These are phyloP conservation scores for Lepidocyrtoides sp. DNA, from an alignment of 2,888 invertebrate species.

Conservation along the genomic window DNA sequence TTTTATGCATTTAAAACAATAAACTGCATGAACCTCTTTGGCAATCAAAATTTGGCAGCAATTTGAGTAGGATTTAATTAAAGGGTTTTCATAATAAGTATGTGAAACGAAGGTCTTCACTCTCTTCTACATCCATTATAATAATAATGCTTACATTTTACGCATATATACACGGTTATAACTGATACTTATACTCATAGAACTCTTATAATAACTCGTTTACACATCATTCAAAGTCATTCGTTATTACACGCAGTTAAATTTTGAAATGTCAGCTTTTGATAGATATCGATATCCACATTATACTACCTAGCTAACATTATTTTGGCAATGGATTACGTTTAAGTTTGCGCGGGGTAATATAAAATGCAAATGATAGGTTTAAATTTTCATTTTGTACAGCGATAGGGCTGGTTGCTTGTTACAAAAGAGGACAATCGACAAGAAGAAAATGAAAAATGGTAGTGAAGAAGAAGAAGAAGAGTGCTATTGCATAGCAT, in stretches of 20 bases:
- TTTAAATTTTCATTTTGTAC: slow-evolving; percentile 13
- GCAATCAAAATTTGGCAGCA: background rate
- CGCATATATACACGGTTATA: background rate
- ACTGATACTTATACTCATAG: no score
- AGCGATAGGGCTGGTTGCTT: slow-evolving; percentile 10
- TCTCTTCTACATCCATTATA: background rate
- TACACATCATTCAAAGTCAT: background rate
- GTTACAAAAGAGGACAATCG: background rate
- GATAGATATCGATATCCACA: no score
- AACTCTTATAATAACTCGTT: background rate
- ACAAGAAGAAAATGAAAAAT: background rate
- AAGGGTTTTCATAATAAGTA: background rate
- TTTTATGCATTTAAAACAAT: no score
- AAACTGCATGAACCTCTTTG: background rate
- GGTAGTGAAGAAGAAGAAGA: background rate
- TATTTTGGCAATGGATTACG: background rate
- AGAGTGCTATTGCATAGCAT: slow-evolving; percentile 3
- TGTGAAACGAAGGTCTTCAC: background rate
- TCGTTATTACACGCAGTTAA: background rate
- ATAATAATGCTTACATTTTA: background rate
- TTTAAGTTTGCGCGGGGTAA: background rate
- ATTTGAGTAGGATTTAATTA: slow-evolving; percentile 52
- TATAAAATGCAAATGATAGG: slow-evolving; percentile 8
- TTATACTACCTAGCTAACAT: no score
- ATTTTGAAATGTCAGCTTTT: background rate